Conservation (phyloP, 2,113 vertebrate species). For the Megaptera novaeangliae region DNA sequence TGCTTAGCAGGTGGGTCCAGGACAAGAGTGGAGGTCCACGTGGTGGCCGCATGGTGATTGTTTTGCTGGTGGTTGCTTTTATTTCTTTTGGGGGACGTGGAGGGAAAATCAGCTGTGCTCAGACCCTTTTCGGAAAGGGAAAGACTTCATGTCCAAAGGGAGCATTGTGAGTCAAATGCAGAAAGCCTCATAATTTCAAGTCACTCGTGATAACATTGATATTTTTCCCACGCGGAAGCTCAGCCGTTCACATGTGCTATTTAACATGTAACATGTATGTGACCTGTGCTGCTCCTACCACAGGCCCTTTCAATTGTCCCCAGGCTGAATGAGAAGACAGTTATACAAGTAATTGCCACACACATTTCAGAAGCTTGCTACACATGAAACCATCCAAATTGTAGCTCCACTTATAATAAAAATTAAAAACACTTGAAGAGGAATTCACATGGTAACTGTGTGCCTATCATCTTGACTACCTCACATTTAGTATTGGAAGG, state of each 20-base stretch:
- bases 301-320: background rate
- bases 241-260: background rate
- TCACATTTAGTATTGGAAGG: background rate
- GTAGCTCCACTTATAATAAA: rapidly evolving
- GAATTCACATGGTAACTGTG: rapidly evolving
- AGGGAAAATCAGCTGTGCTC: background rate
- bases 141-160: background rate
- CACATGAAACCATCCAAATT: rapidly evolving
- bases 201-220: rapidly evolving
- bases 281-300: background rate
- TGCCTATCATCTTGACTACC: rapidly evolving
- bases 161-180: rapidly evolving
- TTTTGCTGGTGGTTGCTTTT: background rate
- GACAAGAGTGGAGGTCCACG: background rate
- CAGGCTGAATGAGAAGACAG: background rate
- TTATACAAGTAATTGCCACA: rapidly evolving
- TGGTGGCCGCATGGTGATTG: rapidly evolving
- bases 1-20: background rate
- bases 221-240: rapidly evolving
- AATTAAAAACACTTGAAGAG: background rate
- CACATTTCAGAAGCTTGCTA: rapidly evolving
- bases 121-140: background rate
- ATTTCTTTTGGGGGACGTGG: background rate
- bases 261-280: rapidly evolving
- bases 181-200: background rate